Conservation (phyloP, 2,888 invertebrate species). For the Petrophora chlorosata region DNA sequence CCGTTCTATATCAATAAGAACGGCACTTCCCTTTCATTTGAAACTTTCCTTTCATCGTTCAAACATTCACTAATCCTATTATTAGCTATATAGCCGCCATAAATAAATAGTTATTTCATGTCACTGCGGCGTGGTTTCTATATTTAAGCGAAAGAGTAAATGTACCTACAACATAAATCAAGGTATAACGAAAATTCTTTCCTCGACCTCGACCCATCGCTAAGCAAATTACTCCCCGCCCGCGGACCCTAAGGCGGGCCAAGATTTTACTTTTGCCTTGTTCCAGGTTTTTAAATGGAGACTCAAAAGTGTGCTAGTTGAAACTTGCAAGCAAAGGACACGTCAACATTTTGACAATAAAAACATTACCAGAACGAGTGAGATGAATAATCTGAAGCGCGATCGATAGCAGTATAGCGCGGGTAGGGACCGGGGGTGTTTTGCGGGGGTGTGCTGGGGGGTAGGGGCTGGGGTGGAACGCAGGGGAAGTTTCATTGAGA, state of each 20-base stretch:
- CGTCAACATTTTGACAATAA: slow-evolving; percentile 30
- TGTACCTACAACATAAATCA: slow-evolving; percentile 14
- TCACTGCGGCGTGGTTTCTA: slow-evolving; percentile 20
- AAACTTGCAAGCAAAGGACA: slow-evolving; percentile 15
- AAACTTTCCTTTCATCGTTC: slow-evolving; percentile 4
- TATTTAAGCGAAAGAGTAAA: slow-evolving; percentile 32
- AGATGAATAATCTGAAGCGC: slow-evolving; percentile 78
- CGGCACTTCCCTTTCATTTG: background rate
- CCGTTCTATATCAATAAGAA: background rate
- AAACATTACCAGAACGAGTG: slow-evolving; percentile 57
- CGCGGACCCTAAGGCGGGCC: background rate
- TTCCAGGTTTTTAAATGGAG: background rate
- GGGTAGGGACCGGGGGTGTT: slow-evolving; percentile 51
- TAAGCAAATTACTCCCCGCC: slow-evolving; percentile 13
- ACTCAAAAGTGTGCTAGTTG: background rate
- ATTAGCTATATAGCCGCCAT: slow-evolving; percentile 20
- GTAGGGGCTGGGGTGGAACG: slow-evolving; percentile 44
- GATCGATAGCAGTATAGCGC: slow-evolving; percentile 74
- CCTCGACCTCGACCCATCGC: slow-evolving; percentile 4
- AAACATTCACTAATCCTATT: slow-evolving; percentile 16
- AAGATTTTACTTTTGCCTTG: slow-evolving; percentile 4
- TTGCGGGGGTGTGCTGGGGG: slow-evolving; percentile 43
- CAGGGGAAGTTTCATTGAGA: slow-evolving; percentile 85
- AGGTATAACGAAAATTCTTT: slow-evolving; percentile 7
- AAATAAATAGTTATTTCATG: slow-evolving; percentile 18